Evolutionary conservation across 2,113 vertebrate genomes (phyloP).

Genomic region (Sorex fumeus): DNA sequence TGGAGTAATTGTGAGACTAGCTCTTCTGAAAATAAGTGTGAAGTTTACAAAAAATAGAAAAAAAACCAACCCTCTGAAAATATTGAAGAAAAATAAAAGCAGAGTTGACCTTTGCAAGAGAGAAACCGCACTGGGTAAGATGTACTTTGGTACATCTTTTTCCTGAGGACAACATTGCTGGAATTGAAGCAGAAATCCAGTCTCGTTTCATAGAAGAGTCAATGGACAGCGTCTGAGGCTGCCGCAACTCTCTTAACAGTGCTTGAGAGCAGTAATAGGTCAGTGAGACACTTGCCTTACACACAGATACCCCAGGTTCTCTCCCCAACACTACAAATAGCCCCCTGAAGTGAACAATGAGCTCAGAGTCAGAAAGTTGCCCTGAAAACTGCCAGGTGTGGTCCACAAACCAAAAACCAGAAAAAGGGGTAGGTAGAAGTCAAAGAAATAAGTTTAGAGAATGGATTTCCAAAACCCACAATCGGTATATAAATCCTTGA

Average conservation of each 20-base stretch:
- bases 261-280: not conserved
- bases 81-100: slow-evolving; percentile 14
- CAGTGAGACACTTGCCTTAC: no score
- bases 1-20: no score
- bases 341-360: no score
- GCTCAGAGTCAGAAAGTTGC: no score
- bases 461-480: not conserved
- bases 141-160: not conserved
- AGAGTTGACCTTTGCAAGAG: slow-evolving; percentile 36
- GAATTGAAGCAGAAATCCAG: slow-evolving; percentile 32
- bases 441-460: not conserved
- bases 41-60: slow-evolving; percentile 26
- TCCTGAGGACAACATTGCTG: not conserved
- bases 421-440: no score
- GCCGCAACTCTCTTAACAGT: not conserved
- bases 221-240: not conserved
- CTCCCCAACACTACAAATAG: no score
- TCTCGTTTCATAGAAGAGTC: not conserved
- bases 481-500: not conserved
- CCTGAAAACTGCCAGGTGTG: no score
- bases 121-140: not conserved
- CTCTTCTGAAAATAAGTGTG: not conserved
- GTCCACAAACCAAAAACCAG: no score
- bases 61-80: slow-evolving; percentile 25
- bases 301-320: no score